phyloP scores from a whole-genome alignment of 1,140 invertebrate species.

The Drosophila bipectinata region DNA sequence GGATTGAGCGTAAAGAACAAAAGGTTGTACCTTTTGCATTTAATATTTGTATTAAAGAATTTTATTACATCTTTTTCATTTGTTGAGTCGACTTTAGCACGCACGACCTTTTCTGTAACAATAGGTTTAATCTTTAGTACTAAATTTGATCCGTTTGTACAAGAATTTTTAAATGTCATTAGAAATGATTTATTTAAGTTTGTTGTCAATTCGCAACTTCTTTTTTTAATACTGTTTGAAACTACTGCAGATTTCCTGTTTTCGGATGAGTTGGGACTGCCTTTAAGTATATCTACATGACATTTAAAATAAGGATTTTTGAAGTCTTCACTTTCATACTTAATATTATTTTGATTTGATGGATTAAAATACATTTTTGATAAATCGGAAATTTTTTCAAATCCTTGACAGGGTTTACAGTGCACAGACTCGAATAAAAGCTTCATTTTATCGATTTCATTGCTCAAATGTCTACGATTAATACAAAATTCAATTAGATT shows the following conservation, averaged over 20 bases:
- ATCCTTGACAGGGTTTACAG: constrained; percentile 1
- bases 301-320: neutral
- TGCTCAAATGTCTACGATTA: constrained; percentile 29
- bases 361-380: constrained; percentile 16
- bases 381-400: constrained; percentile 21
- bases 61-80: constrained; percentile 20
- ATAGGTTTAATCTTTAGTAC: constrained; percentile 30
- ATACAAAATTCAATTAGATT: constrained; percentile 44
- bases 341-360: neutral
- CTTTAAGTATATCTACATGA: neutral
- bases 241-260: constrained; percentile 17
- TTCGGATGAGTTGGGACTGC: neutral
- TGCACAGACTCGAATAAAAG: neutral
- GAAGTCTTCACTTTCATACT: constrained; percentile 23
- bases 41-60: constrained; percentile 22
- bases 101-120: constrained; percentile 25
- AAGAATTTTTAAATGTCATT: constrained; percentile 43
- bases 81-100: constrained; percentile 1
- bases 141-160: neutral
- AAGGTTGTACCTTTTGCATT: constrained; percentile 14
- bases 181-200: constrained; percentile 38
- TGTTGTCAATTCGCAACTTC: neutral
- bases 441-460: constrained; percentile 11
- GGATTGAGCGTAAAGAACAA: constrained; percentile 47
- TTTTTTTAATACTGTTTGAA: neutral